phyloP scores from a whole-genome alignment of 2,113 vertebrate genomes.

The Lucifuga dentata region DNA sequence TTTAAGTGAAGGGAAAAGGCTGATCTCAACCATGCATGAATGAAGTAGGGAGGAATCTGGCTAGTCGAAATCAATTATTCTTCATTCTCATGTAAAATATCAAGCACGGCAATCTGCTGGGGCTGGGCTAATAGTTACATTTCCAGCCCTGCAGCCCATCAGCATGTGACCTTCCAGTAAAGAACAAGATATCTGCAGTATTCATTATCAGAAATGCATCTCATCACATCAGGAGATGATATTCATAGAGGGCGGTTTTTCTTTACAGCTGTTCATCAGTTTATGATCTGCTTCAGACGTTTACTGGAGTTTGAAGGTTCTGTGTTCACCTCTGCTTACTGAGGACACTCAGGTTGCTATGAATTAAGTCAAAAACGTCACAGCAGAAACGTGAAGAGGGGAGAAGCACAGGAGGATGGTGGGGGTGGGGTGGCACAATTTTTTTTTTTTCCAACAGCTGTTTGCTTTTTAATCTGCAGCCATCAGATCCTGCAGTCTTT shows the following conservation, averaged over 20 bases:
- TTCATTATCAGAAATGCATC: slow-evolving; percentile 65
- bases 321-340: slow-evolving; percentile 16
- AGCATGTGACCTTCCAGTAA: slow-evolving; percentile 69
- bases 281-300: slow-evolving; percentile 17
- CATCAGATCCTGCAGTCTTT: slow-evolving; percentile 90
- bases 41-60: too few species aligned
- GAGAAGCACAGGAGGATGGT: slow-evolving; percentile 19
- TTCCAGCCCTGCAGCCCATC: slow-evolving; percentile 66
- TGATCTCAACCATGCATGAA: slow-evolving; percentile 1
- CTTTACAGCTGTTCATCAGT: slow-evolving; percentile 35
- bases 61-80: slow-evolving; percentile 56
- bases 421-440: slow-evolving; percentile 72
- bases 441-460: slow-evolving; percentile 88
- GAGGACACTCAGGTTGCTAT: slow-evolving; percentile 66
- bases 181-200: slow-evolving; percentile 55
- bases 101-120: slow-evolving; percentile 22
- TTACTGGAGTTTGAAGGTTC: slow-evolving; percentile 37
- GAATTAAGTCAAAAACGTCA: background rate
- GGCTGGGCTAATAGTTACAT: slow-evolving; percentile 46
- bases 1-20: too few species aligned
- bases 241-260: slow-evolving; percentile 57
- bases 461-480: slow-evolving; percentile 91
- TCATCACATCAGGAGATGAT: slow-evolving; percentile 49
- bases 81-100: too few species aligned
- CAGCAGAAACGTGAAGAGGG: slow-evolving; percentile 34